Base-by-base conservation (phyloP, 2,888 invertebrate species). In the Caenorhabditis macrosperma region DNA sequence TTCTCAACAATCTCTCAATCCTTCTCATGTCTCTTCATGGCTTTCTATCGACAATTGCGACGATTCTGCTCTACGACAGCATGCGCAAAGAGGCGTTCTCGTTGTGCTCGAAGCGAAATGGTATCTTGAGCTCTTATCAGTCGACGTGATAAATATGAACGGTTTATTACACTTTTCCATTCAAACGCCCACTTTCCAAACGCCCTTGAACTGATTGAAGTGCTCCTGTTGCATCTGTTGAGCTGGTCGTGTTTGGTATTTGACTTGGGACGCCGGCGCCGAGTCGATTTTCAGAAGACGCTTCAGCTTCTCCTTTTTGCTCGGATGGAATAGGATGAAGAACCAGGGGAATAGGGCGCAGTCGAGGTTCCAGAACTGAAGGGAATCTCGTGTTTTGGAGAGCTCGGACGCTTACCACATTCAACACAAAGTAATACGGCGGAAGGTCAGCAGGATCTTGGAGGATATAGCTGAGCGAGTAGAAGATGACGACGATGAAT, bases 301-400 rank as follows among this genome's bases (percentile, higher is more conserved):
- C 46, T 33, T 33, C 9, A 61, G 12, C 24, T 71, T 61, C n/a
- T 71, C 26, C 6, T 61, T 71, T 10, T 71, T 71, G 52, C 35
- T 67, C 3, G 75, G 66, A 26, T 67, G 66, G 52, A 75, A 75
- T 5, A 67, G 22, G 5, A 75, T 66, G 44, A 75, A 75, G 26
- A 67, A 67, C 75, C 75, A 75, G 2, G 75, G 75, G 17, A 75
- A 75, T 6, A 75, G 24, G 17, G 60, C 22, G 7, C 75, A 75
- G 15, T 67, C 74, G 22, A 66, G 22, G 44, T 74, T 74, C 74
- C 74, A 74, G 35, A 74, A 66, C 63, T 69, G 60, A 60, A 69
- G n/a, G n/a, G n/a, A n/a, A n/a, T n/a, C n/a, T n/a, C n/a, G n/a
- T n/a, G n/a, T n/a, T n/a, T n/a, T n/a, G n/a, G n/a, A n/a, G n/a